Conservation (phyloP, 2,888 invertebrate genomes). For the Linnaemya vulpina region DNA sequence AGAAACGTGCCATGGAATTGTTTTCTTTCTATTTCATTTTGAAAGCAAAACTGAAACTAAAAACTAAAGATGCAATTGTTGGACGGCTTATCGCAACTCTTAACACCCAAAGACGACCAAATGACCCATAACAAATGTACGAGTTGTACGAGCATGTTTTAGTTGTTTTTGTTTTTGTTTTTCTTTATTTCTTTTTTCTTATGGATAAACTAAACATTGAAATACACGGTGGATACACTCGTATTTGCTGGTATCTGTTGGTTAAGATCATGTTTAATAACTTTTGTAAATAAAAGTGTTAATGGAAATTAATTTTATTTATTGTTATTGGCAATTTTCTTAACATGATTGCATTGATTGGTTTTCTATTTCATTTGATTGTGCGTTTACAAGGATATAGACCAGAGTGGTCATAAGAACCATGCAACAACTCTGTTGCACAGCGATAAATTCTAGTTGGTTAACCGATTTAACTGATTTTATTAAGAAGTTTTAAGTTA, state of each 20-base stretch:
- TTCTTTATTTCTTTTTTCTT: constrained; percentile 2
- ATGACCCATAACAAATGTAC: constrained; percentile 65
- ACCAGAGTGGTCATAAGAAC: background rate
- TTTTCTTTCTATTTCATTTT: constrained; percentile 39
- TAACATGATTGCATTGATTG: constrained; percentile 41
- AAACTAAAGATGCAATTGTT: constrained; percentile 41
- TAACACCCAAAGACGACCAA: constrained; percentile 55
- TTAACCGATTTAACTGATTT: too few species aligned
- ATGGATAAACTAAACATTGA: constrained; percentile 20
- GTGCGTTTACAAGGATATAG: background rate
- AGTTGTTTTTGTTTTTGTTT: background rate
- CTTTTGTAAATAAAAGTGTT: constrained; percentile 64
- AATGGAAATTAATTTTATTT: constrained; percentile 69
- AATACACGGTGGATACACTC: background rate
- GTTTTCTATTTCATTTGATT: constrained; percentile 6
- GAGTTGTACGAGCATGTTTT: constrained; percentile 24
- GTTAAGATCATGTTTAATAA: constrained; percentile 59
- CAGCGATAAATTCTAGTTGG: constrained; percentile 12
- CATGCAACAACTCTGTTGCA: constrained; percentile 41
- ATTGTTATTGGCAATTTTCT: constrained; percentile 57
- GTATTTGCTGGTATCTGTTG: constrained; percentile 31
- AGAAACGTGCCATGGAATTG: constrained; percentile 49
- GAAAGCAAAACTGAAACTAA: constrained; percentile 18
- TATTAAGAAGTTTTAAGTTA: too few species aligned
- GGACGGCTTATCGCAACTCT: constrained; percentile 39